phyloP scores from a whole-genome alignment of 2,113 vertebrate species.

The Coryphaenoides rupestris region DNA sequence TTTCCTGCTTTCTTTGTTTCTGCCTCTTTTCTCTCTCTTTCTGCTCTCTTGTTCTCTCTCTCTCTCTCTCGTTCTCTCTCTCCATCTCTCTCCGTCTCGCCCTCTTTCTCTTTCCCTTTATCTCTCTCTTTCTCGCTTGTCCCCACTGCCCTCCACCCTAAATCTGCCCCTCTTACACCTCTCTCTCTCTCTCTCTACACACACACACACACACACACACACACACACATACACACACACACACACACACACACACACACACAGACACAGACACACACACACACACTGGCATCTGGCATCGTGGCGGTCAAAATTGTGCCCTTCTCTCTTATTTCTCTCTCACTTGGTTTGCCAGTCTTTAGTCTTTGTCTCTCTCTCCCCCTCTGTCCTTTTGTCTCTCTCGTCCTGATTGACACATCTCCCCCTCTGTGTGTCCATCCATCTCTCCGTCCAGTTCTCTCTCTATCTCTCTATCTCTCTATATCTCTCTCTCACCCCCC shows the following conservation, averaged over 20 bases:
- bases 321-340: too few relatives aligned
- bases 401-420: too few relatives aligned
- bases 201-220: constrained; percentile 3
- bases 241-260: neutral
- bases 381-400: too few relatives aligned
- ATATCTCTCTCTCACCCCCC: constrained; percentile 2
- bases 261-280: constrained; percentile 2
- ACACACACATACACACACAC: constrained; percentile 12
- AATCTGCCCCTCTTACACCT: neutral
- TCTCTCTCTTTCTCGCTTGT: too few relatives aligned
- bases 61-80: constrained; percentile 9
- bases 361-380: too few relatives aligned
- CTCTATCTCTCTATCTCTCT: too few relatives aligned
- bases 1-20: constrained; percentile 7
- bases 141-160: too few relatives aligned
- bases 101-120: neutral
- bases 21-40: constrained; percentile 7
- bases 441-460: too few relatives aligned
- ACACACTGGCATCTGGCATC: too few relatives aligned
- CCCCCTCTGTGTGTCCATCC: too few relatives aligned
- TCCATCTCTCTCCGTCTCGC: neutral
- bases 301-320: too few relatives aligned
- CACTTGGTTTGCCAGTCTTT: too few relatives aligned
- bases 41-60: neutral
- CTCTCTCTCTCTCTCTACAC: constrained; percentile 32